Evolutionary conservation across 2,797 vertebrate species (phyloP), one percentile per base, ranked within the genome.

Genomic region (Lepus oiostolus): DNA sequence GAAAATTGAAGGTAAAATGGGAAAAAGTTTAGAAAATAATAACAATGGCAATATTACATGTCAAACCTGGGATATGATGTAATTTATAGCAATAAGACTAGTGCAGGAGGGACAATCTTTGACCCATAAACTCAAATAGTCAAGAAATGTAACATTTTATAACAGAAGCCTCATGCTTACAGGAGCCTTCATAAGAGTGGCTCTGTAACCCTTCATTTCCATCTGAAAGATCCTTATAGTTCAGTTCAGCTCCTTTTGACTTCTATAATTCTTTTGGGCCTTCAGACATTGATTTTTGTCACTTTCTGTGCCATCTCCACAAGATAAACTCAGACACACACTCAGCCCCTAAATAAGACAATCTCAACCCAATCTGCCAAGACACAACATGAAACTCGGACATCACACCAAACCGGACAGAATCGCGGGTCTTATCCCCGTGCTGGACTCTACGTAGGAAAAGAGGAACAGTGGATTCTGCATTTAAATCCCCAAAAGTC

Each of bases 11-110:
- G 19, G 72, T 90, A 24, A 83, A 50, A 80, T 63, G n/a, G 67
- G 60, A 90, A 95, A 63, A 85, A 42, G 62, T 74, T 92, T 72
- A 83, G 35, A 91, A 95, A 90, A 91, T 87, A 90, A 58, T 13
- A 79, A 68, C 54, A 72, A 91, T 85, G 54, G 62, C 28, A 89
- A 89, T 72, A 50, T 8, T 70, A 58, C 28, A 63, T 42, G 62
- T 80, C 60, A 90, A 85, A 72, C 68, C 68, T 88, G 38, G n/a
- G 42, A 71, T 85, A 32, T 54, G 85, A 63, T 65, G 85, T n/a
- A 38, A 65, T 85, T 93, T 93, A 82, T 85, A 93, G 21, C 32
- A 68, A 24, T 67, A 85, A 89, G 22, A 32, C n/a, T 35, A 71
- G 54, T 76, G 77, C 38, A 93, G 7, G 54, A 13, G 42, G 30